These are phyloP conservation scores for Pachliopta kotzebuea DNA, from an alignment of 2,888 invertebrate genomes.

Conservation along the genomic window DNA sequence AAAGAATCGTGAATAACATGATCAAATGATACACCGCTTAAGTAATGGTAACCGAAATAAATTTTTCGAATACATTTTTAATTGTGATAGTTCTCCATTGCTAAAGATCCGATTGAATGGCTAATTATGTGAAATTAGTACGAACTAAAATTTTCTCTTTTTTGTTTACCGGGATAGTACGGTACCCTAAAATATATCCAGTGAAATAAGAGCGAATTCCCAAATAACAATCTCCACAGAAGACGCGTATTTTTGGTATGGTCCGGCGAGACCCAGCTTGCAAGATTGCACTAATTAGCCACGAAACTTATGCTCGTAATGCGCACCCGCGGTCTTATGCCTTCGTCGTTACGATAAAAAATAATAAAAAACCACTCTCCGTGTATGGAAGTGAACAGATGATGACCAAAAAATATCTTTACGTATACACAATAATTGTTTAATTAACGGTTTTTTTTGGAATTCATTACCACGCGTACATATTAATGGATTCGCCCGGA, in stretches of 20 bases:
- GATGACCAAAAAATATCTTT: constrained; percentile 22
- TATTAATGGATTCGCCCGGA: neutral
- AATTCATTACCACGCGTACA: neutral
- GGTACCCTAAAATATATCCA: constrained; percentile 32
- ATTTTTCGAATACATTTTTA: no score
- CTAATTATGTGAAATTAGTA: no score
- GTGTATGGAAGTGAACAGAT: constrained; percentile 25
- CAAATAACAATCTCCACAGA: constrained; percentile 64
- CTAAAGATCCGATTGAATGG: no score
- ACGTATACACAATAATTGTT: constrained; percentile 18
- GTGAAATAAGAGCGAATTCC: constrained; percentile 69
- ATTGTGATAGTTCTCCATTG: neutral
- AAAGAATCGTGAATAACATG: neutral
- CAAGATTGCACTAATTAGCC: constrained; percentile 41
- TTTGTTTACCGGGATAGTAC: no score
- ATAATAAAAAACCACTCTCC: constrained; percentile 23
- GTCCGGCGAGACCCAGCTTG: constrained; percentile 37
- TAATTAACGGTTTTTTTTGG: constrained; percentile 13
- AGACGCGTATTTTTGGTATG: constrained; percentile 48
- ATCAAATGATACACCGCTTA: no score
- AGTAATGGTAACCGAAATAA: no score
- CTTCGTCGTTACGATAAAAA: constrained; percentile 10
- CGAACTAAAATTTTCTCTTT: no score
- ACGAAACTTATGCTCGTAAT: constrained; percentile 36
- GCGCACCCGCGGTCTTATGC: constrained; percentile 32